Percentiles rank a stretch among this genome's conserved stretches.
These are phyloP conservation scores for Brachionichthys hirsutus DNA, from an alignment of 2,113 vertebrate species.

Conservation along the genomic window DNA sequence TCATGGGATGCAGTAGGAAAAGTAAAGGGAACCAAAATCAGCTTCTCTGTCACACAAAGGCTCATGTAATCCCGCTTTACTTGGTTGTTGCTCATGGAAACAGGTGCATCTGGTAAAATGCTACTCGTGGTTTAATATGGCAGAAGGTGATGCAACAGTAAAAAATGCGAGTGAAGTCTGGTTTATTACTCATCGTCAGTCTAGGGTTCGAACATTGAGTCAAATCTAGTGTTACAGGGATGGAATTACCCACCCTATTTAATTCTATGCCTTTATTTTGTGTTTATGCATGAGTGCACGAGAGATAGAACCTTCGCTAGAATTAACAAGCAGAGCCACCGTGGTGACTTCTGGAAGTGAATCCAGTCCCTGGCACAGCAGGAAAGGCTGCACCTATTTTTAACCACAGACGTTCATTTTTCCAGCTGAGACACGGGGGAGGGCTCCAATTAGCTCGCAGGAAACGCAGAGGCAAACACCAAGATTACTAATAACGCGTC, in stretches of 20 bases:
- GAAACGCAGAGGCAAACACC: conserved; percentile 76
- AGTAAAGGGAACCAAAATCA: background rate
- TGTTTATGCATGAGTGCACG: background rate
- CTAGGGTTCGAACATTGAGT: background rate
- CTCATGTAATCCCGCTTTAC: too few species aligned
- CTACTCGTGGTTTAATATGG: too few species aligned
- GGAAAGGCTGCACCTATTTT: conserved; percentile 76
- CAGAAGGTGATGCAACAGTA: too few species aligned
- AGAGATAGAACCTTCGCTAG: conserved; percentile 8
- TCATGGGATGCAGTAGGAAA: background rate
- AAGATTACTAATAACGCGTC: conserved; percentile 69
- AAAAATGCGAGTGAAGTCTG: too few species aligned
- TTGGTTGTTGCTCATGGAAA: too few species aligned
- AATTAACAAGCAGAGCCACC: conserved; percentile 27
- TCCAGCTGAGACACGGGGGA: conserved; percentile 72
- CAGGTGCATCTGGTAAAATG: too few species aligned
- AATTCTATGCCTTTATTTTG: background rate
- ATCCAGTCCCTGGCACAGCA: conserved; percentile 60
- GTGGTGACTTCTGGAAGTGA: conserved; percentile 46
- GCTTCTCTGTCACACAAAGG: background rate
- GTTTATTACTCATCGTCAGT: background rate
- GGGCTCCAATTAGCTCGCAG: conserved; percentile 76
- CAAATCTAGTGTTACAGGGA: background rate
- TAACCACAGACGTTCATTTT: conserved; percentile 67
- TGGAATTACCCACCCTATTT: background rate